Conservation (phyloP, 2,113 vertebrate genomes). For the Enhydra lutris region DNA sequence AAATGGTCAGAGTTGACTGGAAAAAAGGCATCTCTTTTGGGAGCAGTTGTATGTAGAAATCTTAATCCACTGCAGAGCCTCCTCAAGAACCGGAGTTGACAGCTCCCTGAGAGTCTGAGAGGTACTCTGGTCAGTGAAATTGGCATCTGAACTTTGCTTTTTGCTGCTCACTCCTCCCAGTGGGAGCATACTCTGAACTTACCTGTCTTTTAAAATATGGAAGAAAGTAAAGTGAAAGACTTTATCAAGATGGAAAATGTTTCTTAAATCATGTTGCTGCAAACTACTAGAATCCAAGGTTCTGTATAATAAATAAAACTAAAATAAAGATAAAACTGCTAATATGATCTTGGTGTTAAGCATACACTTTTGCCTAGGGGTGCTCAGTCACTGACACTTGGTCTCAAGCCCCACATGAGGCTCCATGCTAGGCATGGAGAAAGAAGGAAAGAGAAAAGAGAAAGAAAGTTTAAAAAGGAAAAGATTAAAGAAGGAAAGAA, state of each 20-base stretch:
- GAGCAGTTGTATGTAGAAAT: neutral
- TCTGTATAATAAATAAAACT: neutral
- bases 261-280: neutral
- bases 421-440: too few relatives aligned
- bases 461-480: too few relatives aligned
- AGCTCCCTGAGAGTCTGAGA: neutral
- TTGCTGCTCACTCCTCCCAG: neutral
- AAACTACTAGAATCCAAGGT: neutral
- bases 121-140: neutral
- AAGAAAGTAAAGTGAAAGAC: neutral
- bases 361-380: neutral
- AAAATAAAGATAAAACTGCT: neutral
- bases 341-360: neutral
- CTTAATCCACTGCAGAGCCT: neutral
- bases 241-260: neutral
- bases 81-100: neutral
- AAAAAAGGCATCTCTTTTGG: neutral
- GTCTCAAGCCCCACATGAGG: neutral
- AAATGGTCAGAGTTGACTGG: neutral
- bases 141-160: constrained; percentile 20
- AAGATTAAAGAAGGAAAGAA: too few relatives aligned
- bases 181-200: neutral
- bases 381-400: neutral
- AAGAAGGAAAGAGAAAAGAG: too few relatives aligned
- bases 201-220: constrained; percentile 29